Evolutionary conservation across 2,888 invertebrate genomes (phyloP), one percentile per base, ranked within the genome.

Genomic region (Sussaba pulchella): DNA sequence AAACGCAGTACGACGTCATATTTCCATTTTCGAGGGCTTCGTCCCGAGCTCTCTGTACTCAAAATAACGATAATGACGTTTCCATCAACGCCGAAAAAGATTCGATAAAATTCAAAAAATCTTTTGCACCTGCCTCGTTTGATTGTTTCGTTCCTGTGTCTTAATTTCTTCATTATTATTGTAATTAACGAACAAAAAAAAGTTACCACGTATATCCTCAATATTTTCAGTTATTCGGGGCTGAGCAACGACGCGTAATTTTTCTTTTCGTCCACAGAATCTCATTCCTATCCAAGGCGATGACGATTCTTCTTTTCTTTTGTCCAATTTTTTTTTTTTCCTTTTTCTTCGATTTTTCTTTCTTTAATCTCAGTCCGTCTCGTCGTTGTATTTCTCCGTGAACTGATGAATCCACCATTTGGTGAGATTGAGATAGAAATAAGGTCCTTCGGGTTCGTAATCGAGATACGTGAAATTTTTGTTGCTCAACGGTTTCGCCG

Each of bases 361-460:
- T 6, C 2, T 5, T 52, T 12, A 14, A 57, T 26, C 24, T 75
- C 52, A 70, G 26, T 82, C 67, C 8, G 45, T 50, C 43, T 82
- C 81, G 50, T 78, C 61, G 63, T 61, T 67, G 17, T 83, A 83
- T 74, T 86, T 88, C 41, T 86, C 86, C 26, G 87, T 86, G 43
- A 94, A 94, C 83, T 94, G 94, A 36, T 93, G 92, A 43, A 94
- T 92, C 94, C 94, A 95, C 90, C 94, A 94, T 82, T 94, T 93
- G 1, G 95, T 95, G 24, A 95, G 90, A 87, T 94, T 94, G 66
- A 96, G 90, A 90, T 96, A 96, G 89, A 94, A 95, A 82, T 93
- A 92, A 17, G 94, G 93, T 0, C 93, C 93, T 66, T 94, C 93
- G 0, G 95, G 95, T 87, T 93, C 93, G 87, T 96, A 96, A 87